Evolutionary conservation across 92 coral and sea anemone genomes (phyloP).

Genomic region (Porites evermanni): DNA sequence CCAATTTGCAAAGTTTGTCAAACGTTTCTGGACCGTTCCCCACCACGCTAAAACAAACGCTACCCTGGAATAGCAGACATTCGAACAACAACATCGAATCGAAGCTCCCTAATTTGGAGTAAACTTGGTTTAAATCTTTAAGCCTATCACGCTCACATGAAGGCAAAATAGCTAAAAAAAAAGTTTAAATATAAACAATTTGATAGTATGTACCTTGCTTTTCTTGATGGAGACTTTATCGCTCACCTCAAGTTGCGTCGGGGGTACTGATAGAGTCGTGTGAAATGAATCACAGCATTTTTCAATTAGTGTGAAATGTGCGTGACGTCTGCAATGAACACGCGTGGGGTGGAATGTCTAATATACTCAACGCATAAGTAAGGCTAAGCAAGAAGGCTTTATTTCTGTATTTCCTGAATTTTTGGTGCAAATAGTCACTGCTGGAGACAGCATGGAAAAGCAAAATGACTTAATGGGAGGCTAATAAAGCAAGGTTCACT

Average conservation of each 20-base stretch:
- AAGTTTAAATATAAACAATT: neutral
- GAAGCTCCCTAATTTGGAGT: neutral
- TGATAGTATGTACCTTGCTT: neutral
- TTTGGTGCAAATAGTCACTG: neutral
- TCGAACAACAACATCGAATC: too few relatives aligned
- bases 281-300: neutral
- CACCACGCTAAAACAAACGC: too few relatives aligned
- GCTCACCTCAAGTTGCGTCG: neutral
- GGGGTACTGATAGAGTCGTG: neutral
- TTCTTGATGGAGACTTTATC: neutral
- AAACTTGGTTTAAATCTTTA: neutral
- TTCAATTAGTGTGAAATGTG: neutral
- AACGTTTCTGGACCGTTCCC: too few relatives aligned
- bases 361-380: neutral
- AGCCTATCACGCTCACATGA: neutral
- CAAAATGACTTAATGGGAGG: neutral
- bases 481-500: too few relatives aligned
- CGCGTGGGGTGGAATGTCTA: conserved; percentile 19
- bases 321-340: conserved; percentile 11
- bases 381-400: neutral
- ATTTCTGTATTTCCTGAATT: conserved; percentile 4
- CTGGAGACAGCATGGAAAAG: neutral
- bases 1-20: too few relatives aligned
- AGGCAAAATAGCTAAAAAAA: neutral
- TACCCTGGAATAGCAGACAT: too few relatives aligned